phyloP scores from a whole-genome alignment of 2,888 invertebrate genomes.

The Unio pictorum region DNA sequence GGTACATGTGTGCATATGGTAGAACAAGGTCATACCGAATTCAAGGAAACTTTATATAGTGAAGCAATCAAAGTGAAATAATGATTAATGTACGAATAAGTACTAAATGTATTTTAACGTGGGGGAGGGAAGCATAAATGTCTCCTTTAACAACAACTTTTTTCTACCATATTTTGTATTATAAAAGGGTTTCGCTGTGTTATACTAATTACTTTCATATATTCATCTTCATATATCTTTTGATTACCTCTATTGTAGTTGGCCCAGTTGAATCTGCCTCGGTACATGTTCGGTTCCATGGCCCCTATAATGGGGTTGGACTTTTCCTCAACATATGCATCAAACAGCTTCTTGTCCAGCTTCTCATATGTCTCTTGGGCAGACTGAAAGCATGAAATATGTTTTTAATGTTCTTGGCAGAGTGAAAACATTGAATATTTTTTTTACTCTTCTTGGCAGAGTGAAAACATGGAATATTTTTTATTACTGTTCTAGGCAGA shows the following conservation, averaged over 20 bases:
- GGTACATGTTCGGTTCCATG: conserved; percentile 96
- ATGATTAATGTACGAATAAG: too few relatives aligned
- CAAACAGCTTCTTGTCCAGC: conserved; percentile 68
- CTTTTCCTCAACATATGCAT: conserved; percentile 82
- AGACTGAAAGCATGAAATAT: conserved; percentile 49
- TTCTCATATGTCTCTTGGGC: conserved; percentile 64
- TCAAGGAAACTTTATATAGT: too few relatives aligned
- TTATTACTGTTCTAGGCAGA: too few relatives aligned
- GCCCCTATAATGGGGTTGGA: conserved; percentile 95
- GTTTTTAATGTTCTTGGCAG: too few relatives aligned
- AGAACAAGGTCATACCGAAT: too few relatives aligned
- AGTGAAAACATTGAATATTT: too few relatives aligned
- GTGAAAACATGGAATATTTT: too few relatives aligned
- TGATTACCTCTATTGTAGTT: conserved; percentile 37
- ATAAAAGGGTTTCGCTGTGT: neutral
- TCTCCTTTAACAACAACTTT: too few relatives aligned
- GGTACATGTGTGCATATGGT: too few relatives aligned
- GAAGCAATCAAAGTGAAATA: too few relatives aligned
- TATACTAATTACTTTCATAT: neutral
- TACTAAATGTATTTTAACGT: neutral
- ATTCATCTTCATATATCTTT: neutral
- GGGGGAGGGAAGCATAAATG: neutral
- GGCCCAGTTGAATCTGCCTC: conserved; percentile 88
- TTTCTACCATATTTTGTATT: neutral
- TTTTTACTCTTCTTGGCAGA: too few relatives aligned